These are phyloP conservation scores for Masnerella sp. DNA, from an alignment of 2,888 invertebrate genomes.

Conservation along the genomic window DNA sequence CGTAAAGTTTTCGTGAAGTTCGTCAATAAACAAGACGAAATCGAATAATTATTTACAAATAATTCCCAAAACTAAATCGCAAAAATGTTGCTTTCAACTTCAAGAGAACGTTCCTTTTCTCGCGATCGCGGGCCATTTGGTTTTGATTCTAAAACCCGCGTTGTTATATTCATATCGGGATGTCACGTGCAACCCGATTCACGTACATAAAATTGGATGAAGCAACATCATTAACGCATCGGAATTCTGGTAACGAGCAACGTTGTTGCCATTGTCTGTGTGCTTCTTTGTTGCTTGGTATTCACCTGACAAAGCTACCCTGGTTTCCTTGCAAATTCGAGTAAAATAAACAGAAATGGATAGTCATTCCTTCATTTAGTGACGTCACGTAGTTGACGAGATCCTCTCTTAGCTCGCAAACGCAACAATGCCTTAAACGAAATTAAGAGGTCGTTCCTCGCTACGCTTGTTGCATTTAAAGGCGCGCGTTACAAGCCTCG, in stretches of 20 bases:
- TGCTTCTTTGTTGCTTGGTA: constrained; percentile 53
- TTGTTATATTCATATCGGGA: not conserved
- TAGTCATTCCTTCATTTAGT: constrained; percentile 59
- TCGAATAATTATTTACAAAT: no score
- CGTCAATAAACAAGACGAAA: no score
- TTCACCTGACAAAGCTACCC: constrained; percentile 48
- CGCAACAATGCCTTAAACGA: constrained; percentile 48
- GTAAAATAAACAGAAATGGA: constrained; percentile 57
- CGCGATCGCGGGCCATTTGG: constrained; percentile 1
- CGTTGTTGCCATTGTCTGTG: constrained; percentile 49
- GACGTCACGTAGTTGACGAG: constrained; percentile 59
- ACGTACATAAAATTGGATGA: constrained; percentile 57
- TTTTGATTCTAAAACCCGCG: constrained; percentile 13
- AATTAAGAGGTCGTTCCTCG: constrained; percentile 47
- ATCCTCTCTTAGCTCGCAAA: constrained; percentile 41
- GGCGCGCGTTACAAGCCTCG: constrained; percentile 14
- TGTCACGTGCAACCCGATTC: constrained; percentile 45
- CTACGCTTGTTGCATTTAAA: constrained; percentile 40
- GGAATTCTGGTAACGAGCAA: constrained; percentile 52
- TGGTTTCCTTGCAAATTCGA: constrained; percentile 53
- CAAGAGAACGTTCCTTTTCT: constrained; percentile 1
- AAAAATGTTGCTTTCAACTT: no score
- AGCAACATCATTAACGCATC: constrained; percentile 59
- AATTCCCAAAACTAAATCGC: no score
- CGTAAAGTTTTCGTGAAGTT: no score